These are phyloP conservation scores for Kradibia gibbosae DNA, from an alignment of 1,140 invertebrate genomes.

Conservation along the genomic window DNA sequence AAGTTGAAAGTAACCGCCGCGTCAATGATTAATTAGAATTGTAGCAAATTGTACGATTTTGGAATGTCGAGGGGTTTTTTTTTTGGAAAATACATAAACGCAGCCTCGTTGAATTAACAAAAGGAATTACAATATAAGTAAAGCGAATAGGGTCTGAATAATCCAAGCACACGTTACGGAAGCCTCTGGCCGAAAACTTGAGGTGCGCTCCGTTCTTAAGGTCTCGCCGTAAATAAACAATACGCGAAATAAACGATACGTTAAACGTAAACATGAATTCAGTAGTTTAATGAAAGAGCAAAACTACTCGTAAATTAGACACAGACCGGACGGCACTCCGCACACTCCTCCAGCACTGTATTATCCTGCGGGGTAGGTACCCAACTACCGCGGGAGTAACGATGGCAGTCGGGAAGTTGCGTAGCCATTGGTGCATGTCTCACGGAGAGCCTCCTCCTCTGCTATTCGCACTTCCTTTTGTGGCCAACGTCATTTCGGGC, in stretches of 20 bases:
- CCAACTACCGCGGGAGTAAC: not conserved
- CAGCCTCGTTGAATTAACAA: no score
- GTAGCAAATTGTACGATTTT: no score
- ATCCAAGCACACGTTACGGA: not conserved
- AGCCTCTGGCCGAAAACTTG: not conserved
- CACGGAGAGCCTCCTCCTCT: not conserved
- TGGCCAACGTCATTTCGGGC: not conserved
- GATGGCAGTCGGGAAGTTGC: not conserved
- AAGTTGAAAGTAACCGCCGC: no score
- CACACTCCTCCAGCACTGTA: not conserved
- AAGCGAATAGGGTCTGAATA: not conserved
- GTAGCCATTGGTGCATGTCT: not conserved
- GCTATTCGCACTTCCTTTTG: not conserved
- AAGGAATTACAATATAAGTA: not conserved
- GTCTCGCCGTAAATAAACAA: not conserved
- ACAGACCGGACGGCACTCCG: not conserved
- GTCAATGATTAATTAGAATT: no score
- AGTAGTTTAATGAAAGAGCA: not conserved
- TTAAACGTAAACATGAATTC: not conserved
- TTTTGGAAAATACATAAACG: no score
- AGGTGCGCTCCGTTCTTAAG: not conserved
- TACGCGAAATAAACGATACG: not conserved
- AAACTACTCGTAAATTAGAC: not conserved
- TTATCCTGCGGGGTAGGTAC: no score
- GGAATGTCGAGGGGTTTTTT: no score